These are phyloP conservation scores for Sakesphorus luctuosus DNA, from an alignment of 2,113 vertebrate species.

Conservation along the genomic window DNA sequence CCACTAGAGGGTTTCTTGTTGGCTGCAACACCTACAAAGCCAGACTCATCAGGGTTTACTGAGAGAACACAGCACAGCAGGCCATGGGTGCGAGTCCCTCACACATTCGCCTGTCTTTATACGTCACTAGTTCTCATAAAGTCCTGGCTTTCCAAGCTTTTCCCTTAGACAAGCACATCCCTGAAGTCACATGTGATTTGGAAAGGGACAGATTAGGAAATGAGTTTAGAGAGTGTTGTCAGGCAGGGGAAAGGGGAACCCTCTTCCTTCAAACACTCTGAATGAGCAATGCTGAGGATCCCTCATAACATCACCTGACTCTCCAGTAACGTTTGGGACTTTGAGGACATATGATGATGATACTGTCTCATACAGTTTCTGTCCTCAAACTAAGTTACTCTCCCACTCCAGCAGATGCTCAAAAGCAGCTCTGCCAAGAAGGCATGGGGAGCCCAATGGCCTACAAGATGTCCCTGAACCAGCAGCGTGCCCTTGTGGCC, in stretches of 20 bases:
- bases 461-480: not conserved
- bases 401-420: not conserved
- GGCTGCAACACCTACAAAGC: not conserved
- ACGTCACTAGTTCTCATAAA: not conserved
- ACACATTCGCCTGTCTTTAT: not conserved
- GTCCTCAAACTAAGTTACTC: not conserved
- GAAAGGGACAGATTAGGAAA: not conserved
- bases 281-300: not conserved
- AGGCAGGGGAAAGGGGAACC: not conserved
- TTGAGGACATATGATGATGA: fast-evolving
- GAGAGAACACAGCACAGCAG: not conserved
- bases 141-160: not conserved
- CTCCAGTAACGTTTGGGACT: not conserved
- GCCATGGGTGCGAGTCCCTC: fast-evolving
- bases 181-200: not conserved
- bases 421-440: not conserved
- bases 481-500: not conserved
- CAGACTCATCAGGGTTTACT: not conserved
- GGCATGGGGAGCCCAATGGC: not conserved
- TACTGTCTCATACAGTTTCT: not conserved
- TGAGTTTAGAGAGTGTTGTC: not conserved
- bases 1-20: fast-evolving
- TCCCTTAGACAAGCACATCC: not conserved
- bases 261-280: not conserved
- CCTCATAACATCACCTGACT: not conserved